A percentile compares a stretch with the other conserved stretches of the same genome.
phyloP scores from a whole-genome alignment of 2,113 vertebrate genomes.

The Acrocephalus arundinaceus region DNA sequence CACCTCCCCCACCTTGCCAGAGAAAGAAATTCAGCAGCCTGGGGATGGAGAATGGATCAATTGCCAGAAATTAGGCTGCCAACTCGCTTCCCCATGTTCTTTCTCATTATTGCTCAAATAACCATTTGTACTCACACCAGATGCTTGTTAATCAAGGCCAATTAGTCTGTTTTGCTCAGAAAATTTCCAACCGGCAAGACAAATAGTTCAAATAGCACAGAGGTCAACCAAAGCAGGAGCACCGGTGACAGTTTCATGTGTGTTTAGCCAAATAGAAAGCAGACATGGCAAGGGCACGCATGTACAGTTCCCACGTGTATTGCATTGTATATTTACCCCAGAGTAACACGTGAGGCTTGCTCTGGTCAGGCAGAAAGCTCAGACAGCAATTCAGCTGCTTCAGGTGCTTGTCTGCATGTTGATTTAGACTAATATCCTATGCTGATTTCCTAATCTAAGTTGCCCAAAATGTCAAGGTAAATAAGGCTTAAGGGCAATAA shows the following conservation, averaged over 20 bases:
- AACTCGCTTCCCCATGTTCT: slow-evolving; percentile 48
- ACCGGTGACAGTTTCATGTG: slow-evolving; percentile 48
- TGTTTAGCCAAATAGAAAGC: slow-evolving; percentile 54
- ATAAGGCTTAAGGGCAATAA: slow-evolving; percentile 1
- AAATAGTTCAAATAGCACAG: slow-evolving; percentile 58
- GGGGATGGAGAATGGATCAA: slow-evolving; percentile 17
- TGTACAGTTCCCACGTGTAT: neutral
- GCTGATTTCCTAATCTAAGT: neutral
- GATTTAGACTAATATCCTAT: neutral
- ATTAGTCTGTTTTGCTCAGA: slow-evolving; percentile 67
- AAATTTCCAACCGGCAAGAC: slow-evolving; percentile 63
- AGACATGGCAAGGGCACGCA: slow-evolving; percentile 53
- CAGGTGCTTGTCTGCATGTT: neutral
- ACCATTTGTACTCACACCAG: slow-evolving; percentile 63
- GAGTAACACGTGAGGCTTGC: neutral
- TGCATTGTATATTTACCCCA: neutral
- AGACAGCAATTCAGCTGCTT: neutral
- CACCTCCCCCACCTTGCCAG: slow-evolving; percentile 18
- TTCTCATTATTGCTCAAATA: slow-evolving; percentile 69
- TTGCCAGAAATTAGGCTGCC: slow-evolving; percentile 60
- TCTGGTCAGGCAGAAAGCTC: neutral
- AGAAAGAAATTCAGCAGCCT: slow-evolving; percentile 26
- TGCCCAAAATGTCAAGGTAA: slow-evolving; percentile 37
- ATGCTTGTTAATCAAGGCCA: slow-evolving; percentile 70
- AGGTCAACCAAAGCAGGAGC: slow-evolving; percentile 55